phyloP scores from a whole-genome alignment of 2,797 vertebrate genomes.

The Notoglanidium macrostoma region DNA sequence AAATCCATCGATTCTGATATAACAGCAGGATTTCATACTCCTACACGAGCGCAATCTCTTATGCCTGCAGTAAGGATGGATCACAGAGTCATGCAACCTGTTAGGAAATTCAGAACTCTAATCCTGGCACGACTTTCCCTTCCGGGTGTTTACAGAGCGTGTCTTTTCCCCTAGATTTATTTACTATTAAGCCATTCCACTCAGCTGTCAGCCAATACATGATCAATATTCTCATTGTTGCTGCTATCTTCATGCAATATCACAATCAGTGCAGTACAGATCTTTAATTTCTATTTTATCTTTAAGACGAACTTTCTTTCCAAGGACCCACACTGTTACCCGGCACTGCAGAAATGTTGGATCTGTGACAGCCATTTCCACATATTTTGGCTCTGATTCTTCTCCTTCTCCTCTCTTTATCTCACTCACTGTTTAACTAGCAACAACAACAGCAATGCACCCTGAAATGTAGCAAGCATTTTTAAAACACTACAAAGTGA shows the following conservation, averaged over 20 bases:
- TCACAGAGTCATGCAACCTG: too few relatives aligned
- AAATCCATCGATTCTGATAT: background rate
- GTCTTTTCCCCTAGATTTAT: background rate
- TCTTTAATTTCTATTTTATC: background rate
- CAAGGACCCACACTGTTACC: background rate
- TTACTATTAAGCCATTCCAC: background rate
- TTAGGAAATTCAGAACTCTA: background rate
- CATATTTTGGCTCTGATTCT: conserved; percentile 35
- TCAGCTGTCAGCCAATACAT: background rate
- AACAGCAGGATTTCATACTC: background rate
- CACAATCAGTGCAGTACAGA: too few relatives aligned
- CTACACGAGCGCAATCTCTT: background rate
- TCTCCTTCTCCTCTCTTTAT: conserved; percentile 15
- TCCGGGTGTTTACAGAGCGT: background rate
- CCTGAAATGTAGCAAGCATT: background rate
- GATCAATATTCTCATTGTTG: background rate
- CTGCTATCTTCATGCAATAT: background rate
- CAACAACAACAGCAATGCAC: background rate
- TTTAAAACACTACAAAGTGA: background rate
- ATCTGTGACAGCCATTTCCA: conserved; percentile 40
- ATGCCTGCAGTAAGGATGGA: background rate
- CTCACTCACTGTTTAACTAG: background rate
- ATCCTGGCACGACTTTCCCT: background rate
- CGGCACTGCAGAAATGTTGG: conserved; percentile 27
- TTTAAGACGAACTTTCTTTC: background rate